Evolutionary conservation across 2,888 invertebrate genomes (phyloP), one percentile per base, ranked within the genome.

Genomic region (Lasioglossum oenotherae): DNA sequence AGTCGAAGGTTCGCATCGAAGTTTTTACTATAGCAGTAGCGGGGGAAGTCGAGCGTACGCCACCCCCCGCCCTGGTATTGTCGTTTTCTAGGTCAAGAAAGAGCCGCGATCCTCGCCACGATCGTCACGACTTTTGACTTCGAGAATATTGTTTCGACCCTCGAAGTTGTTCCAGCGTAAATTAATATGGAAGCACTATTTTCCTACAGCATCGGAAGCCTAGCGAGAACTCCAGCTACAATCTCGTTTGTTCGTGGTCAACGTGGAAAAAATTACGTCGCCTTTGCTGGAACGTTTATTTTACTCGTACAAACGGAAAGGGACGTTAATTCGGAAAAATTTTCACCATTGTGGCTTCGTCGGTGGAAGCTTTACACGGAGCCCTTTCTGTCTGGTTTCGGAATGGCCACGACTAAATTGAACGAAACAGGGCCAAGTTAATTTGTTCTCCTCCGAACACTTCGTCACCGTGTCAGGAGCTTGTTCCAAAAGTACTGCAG

Each of bases 81-180:
- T 80, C 81, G 77, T 87, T 91, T 90, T 87, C 78, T 88, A 81
- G 88, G 87, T 78, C 84, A 77, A 84, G 72, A 83, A 73, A 67
- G 64, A 64, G 53, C 35, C 69, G 72, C 75, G 46, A 67, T 69
- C 57, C 79, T 76, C 57, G 67, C 78, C 79, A 53, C 75, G 87
- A 74, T 76, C 76, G 35, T 87, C 87, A 64, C 86, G 85, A 91
- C 84, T 92, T 90, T 83, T 75, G 78, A 90, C 90, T 92, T 92
- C 92, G 91, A 87, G 82, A 82, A 87, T 91, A 92, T 92, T 92
- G 91, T 93, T 92, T 91, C 86, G 84, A 84, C n/a, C 88, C 78
- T 79, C 82, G 76, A 80, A 89, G 84, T 88, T 88, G 87, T 89
- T 85, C 85, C 75, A 60, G 73, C 81, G 74, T 90, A 46, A 46